Evolutionary conservation across 2,113 vertebrate species (phyloP).

Genomic region (Spea multiplicata): DNA sequence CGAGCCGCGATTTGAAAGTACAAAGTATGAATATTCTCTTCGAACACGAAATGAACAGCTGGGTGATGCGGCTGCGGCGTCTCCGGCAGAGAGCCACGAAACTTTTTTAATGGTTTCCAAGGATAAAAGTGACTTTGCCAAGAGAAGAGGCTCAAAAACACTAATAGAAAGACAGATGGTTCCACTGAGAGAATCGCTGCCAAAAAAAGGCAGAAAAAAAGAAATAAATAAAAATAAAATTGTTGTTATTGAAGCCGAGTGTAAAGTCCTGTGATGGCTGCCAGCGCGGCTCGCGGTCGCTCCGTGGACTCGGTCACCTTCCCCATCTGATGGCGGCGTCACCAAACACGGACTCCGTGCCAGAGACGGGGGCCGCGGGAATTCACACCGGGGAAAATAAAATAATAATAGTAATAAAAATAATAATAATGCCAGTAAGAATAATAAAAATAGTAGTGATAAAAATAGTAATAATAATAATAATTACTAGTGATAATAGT

Average conservation of each 20-base stretch:
- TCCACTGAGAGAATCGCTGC: constrained; percentile 87
- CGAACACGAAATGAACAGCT: constrained; percentile 85
- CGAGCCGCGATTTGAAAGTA: constrained; percentile 54
- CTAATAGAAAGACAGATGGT: constrained; percentile 98
- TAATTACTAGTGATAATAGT: too few relatives aligned
- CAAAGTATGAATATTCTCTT: constrained; percentile 68
- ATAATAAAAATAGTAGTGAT: too few relatives aligned
- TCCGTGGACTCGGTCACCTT: not conserved
- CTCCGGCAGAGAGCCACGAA: constrained; percentile 85
- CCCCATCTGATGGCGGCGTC: not conserved
- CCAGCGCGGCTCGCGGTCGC: constrained; percentile 58
- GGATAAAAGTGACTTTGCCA: constrained; percentile 96
- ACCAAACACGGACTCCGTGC: not conserved
- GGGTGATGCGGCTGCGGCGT: constrained; percentile 74
- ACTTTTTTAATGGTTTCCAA: constrained; percentile 91
- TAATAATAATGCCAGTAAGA: too few relatives aligned
- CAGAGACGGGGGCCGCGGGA: not conserved
- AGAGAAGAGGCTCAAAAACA: constrained; percentile 84
- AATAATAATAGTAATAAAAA: too few relatives aligned
- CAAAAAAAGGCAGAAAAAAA: constrained; percentile 79
- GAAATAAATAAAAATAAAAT: constrained; percentile 70
- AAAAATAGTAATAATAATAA: too few relatives aligned
- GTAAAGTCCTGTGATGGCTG: constrained; percentile 77
- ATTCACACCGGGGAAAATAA: too few relatives aligned
- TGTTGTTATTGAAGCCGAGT: constrained; percentile 90